Evolutionary conservation across 2,113 vertebrate species (phyloP), one percentile per base, ranked within the genome.

Genomic region (Pomatostomus ruficeps): DNA sequence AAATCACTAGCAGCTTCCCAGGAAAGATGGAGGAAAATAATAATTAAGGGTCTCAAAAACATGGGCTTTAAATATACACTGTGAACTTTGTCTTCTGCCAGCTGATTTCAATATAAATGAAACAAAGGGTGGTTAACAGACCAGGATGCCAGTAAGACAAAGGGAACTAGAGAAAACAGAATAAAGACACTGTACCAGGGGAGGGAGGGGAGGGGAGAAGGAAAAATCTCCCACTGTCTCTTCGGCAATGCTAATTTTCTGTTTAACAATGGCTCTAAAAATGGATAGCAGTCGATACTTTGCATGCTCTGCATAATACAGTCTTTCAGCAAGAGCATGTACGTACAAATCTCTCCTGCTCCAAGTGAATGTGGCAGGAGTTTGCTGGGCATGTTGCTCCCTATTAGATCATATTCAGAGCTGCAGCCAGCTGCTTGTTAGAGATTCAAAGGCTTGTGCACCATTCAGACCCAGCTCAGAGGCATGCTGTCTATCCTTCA

Each of bases 91-190:
- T 77, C 75, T 90, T 90, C 61, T 84, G 80, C 96, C 93, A 93
- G 48, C 57, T 85, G 93, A 78, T 78, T 94, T 85, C 90, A 96
- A 95, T 86, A 94, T 62, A 95, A 96, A 89, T 79, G 92, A 87
- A 96, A 93, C 52, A 58, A 72, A 94, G 59, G 65, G 55, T 4
- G 9, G 70, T 77, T 89, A 46, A 59, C 86, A 92, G 65, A 93
- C 72, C 71, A 86, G 24, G 51, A 45, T 42, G 68, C 57, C 67
- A 88, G 79, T 95, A 93, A 90, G 91, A 95, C 85, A 89, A 83
- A 97, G 85, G 66, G 85, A 91, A 88, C 84, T 40, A 77, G 94
- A 95, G 58, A 92, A 95, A 96, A 55, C 80, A 89, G 43, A 94
- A 68, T 57, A 90, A 83, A 96, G 93, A 90, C 63, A 54, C 83